phyloP scores from a whole-genome alignment of 2,113 vertebrate genomes.

The Haemorhous mexicanus region DNA sequence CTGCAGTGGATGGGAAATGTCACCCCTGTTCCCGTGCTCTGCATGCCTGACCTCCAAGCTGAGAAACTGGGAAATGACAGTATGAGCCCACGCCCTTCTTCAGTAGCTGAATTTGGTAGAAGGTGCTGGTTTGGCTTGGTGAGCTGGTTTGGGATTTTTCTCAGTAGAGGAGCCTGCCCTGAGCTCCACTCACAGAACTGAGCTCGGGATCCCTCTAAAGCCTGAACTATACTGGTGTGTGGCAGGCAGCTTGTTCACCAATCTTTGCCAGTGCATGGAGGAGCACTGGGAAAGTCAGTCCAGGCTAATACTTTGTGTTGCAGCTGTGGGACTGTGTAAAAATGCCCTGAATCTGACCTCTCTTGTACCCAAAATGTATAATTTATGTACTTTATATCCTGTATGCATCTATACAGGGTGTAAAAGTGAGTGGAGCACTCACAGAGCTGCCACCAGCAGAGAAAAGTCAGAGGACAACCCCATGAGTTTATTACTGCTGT shows the following conservation, averaged over 20 bases:
- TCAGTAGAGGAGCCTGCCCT: not conserved
- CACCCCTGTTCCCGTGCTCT: not conserved
- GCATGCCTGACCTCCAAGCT: not conserved
- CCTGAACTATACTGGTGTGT: not conserved
- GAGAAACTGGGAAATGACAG: not conserved
- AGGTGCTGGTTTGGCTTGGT: not conserved
- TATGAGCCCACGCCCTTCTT: not conserved
- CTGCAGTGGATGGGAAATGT: not conserved
- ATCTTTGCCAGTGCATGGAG: not conserved
- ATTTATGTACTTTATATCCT: not conserved
- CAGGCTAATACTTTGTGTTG: not conserved
- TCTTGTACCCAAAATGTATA: not conserved
- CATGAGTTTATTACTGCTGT: not conserved
- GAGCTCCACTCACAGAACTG: not conserved
- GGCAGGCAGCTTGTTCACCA: not conserved
- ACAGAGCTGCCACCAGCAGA: not conserved
- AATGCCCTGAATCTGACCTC: not conserved
- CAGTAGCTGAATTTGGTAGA: not conserved
- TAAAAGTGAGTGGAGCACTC: accelerated
- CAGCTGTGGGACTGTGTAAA: not conserved
- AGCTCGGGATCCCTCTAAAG: not conserved
- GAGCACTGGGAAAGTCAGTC: accelerated
- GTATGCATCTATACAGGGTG: not conserved
- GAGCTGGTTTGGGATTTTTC: not conserved
- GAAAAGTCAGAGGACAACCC: not conserved